Base-by-base conservation (phyloP, 2,888 invertebrate genomes). In the Aricia artaxerxes region DNA sequence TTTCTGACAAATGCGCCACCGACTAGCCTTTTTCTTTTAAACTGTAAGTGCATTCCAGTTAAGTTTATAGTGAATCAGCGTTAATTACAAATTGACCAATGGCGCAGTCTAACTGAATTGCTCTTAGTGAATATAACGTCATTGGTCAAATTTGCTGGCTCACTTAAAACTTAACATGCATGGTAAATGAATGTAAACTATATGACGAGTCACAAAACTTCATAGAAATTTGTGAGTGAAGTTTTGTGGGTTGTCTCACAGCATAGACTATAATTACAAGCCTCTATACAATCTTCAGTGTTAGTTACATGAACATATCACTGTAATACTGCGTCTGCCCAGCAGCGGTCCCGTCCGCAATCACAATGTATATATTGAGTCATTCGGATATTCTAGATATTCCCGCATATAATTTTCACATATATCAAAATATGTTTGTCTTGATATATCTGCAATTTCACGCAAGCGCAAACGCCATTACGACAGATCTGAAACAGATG, bases 341-440 rank as follows among this genome's bases (percentile, higher is more conserved):
- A 87, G 88, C 84, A 88, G 90, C 90, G 91, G 90, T 90, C 92
- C 91, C 73, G 90, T 87, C 84, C 85, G 85, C 84, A 83, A 86
- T 88, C 88, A 87, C 88, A 88, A 87, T 85, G 84, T 86, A 82
- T 85, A 85, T 84, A 82, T 83, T 84, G 82, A 83, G 83, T 84
- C 86, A 85, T 88, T 90, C 91, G 88, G 90, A 89, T 89, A 90
- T 85, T 87, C 88, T 88, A 86, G 86, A 82, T 82, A 82, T 82
- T 89, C 89, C 90, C 88, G 92, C 90, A 88, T 90, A 91, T 89
- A 91, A 88, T 92, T 91, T 90, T 93, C 92, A 93, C 93, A 94
- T 94, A 94, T 94, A 93, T 90, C 93, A 93, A 94, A 93, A 93
- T 93, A 94, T 94, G 94, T 93, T 93, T 93, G 92, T 94, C 93